Percentiles rank a stretch among this genome's conserved stretches.
phyloP scores from a whole-genome alignment of 2,113 vertebrate genomes.

The Varanus salvator region DNA sequence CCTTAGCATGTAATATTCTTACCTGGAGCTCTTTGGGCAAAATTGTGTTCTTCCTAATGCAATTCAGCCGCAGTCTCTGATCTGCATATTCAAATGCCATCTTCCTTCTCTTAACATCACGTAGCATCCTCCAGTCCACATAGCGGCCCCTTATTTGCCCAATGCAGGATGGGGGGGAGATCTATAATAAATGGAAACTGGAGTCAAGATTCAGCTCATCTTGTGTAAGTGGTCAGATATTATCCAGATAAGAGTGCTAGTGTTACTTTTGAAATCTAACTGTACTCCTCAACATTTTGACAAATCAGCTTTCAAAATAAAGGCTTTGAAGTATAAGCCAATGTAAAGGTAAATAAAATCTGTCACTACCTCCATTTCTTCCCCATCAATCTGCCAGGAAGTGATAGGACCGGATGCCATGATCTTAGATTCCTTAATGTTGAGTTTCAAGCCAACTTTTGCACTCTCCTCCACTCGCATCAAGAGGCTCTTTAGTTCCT shows the following conservation, averaged over 20 bases:
- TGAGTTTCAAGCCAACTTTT: too few species aligned
- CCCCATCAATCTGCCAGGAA: too few species aligned
- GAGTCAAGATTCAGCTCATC: not conserved
- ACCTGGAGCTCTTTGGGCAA: constrained; percentile 94
- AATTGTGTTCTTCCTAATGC: constrained; percentile 91
- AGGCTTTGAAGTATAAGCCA: too few species aligned
- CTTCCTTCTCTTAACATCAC: constrained; percentile 92
- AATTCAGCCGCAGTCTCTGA: constrained; percentile 90
- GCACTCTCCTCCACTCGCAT: too few species aligned
- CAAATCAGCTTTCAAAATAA: not conserved
- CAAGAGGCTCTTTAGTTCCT: too few species aligned
- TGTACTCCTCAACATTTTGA: not conserved
- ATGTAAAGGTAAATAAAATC: too few species aligned
- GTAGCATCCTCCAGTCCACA: constrained; percentile 94
- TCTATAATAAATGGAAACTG: not conserved
- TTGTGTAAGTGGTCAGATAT: not conserved
- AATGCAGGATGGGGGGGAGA: constrained; percentile 34
- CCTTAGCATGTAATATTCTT: constrained; percentile 22
- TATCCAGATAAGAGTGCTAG: not conserved
- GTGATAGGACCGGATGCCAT: too few species aligned
- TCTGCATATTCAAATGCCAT: constrained; percentile 90
- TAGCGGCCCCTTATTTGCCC: constrained; percentile 86
- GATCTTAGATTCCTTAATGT: too few species aligned
- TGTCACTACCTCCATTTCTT: too few species aligned
- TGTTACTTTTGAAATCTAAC: not conserved